These are phyloP conservation scores for Gryon sp. DNA, from an alignment of 1,140 invertebrate species.

Conservation along the genomic window DNA sequence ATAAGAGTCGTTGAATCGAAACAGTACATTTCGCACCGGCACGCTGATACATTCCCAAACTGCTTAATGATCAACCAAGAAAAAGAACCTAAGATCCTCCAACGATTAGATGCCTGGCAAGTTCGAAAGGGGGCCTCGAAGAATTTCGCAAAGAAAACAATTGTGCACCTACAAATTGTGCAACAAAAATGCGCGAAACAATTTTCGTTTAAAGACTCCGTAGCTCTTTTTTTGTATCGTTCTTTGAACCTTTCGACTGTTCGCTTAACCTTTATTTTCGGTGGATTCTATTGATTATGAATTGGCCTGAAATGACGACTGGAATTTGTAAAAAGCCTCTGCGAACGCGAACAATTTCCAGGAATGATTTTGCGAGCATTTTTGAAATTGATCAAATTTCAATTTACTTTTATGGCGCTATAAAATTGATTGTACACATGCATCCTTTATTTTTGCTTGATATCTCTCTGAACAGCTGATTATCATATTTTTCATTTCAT, in stretches of 20 bases:
- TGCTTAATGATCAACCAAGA: conserved; percentile 20
- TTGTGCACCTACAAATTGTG: conserved; percentile 33
- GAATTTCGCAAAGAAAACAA: conserved; percentile 28
- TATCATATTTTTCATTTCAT: too few relatives aligned
- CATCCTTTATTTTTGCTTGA: too few relatives aligned
- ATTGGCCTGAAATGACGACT: conserved; percentile 16
- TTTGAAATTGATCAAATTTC: too few relatives aligned
- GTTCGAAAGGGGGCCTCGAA: conserved; percentile 7
- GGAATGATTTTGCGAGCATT: too few relatives aligned
- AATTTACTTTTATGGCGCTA: too few relatives aligned
- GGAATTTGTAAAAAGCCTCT: conserved; percentile 32
- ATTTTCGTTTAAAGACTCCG: conserved; percentile 20
- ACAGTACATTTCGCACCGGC: conserved; percentile 14
- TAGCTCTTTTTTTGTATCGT: background rate
- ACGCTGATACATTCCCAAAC: conserved; percentile 34
- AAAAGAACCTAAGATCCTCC: conserved; percentile 27
- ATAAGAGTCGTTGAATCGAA: conserved; percentile 11
- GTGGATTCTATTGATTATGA: conserved; percentile 19
- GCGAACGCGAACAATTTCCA: too few relatives aligned
- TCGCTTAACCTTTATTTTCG: conserved; percentile 2
- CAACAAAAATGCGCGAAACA: conserved; percentile 15
- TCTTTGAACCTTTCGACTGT: conserved; percentile 28
- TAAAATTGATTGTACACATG: too few relatives aligned
- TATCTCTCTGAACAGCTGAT: too few relatives aligned
- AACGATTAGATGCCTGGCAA: conserved; percentile 28